Base-by-base conservation (phyloP, 2,888 invertebrate genomes). In the Podotricha telesiphe region DNA sequence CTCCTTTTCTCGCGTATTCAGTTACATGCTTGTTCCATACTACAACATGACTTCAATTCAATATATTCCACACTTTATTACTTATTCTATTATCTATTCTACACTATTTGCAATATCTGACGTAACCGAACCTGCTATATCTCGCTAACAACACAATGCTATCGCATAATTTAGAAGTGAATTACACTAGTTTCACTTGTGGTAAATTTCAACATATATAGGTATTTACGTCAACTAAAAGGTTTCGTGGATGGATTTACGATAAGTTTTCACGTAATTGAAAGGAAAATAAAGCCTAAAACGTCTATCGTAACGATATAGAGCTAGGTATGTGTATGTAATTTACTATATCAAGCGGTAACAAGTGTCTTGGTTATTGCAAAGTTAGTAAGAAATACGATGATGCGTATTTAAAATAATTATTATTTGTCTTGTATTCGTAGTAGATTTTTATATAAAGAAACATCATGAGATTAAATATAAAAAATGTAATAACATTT, bases 141-240 rank as follows among this genome's bases (percentile, higher is more conserved):
- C 73, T 71, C 53, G 67, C 56, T 68, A 68, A 68, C 72, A 63
- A 68, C 55, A 71, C 71, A 71, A 68, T 68, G 51, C 59, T 65
- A 71, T 65, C 68, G 68, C 70, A 73, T 76, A 75, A 72, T 73
- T 75, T 77, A 73, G 68, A 47, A 70, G 69, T 70, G 72, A 75
- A 76, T 75, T 73, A 72, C 71, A 67, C 71, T 73, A 71, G 68
- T 73, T 73, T 74, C 48, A 55, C 67, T 67, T 72, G 63, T 42
- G 37, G 28, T 64, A 19, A 50, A 48, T 48, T 62, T 19, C 8
- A 15, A 50, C 47, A 45, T 45, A 45, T 15, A 20, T 22, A 22
- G 22, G 10, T 62, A 62, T 48, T 48, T 62, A 62, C 11, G 48
- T 62, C 62, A 62, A 62, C 48, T 48, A 37, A 62, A 62, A 62